Evolutionary conservation across 2,888 invertebrate genomes (phyloP), one percentile per base, ranked within the genome.

Genomic region (Psylliodes chrysocephalus): DNA sequence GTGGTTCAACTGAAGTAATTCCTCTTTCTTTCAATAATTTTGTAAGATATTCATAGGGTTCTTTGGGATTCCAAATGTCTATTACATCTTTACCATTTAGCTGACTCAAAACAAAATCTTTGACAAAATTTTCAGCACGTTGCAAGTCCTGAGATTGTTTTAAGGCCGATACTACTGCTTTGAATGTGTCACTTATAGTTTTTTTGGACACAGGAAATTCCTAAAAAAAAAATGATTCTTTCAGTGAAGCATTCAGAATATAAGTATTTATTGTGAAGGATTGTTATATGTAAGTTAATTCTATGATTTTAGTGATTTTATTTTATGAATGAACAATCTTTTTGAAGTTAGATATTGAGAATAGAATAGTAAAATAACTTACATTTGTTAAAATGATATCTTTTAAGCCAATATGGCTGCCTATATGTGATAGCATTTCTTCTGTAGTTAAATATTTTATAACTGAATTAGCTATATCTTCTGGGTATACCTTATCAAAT

Each of bases 71-170:
- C 92, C 95, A 96, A 64, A 94, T 85, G 64, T 95, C 94, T 72
- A 89, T 90, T 2, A 98, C 81, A 79, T 97, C 94, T 80, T 92
- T 88, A 12, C 92, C 95, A 79, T 91, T 89, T 40, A 99, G 82
- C 76, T 92, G 92, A 1, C 93, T 89, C 60, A 98, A 87, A 56
- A 98, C 87, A 77, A 94, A 91, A 79, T 98, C 98, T 56, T 92
- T 85, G 0, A 98, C 88, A 83, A 99, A 95, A 61, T 85, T 82
- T 60, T 90, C 88, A 0, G 93, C 88, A 57, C 86, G 86, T 53
- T 89, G 86, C 40, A 85, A 81, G 22, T 90, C 89, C 19, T 90
- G 86, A 19, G 91, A 91, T 60, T 85, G 83, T 1, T 87, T 82
- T 3, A 98, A 80, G 0, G 93, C 94, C 12, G 90, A 92, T 30